A percentile compares a stretch with the other conserved stretches of the same genome.
Evolutionary conservation across 2,888 invertebrate species (phyloP).

Genomic region (Onchidella celtica): DNA sequence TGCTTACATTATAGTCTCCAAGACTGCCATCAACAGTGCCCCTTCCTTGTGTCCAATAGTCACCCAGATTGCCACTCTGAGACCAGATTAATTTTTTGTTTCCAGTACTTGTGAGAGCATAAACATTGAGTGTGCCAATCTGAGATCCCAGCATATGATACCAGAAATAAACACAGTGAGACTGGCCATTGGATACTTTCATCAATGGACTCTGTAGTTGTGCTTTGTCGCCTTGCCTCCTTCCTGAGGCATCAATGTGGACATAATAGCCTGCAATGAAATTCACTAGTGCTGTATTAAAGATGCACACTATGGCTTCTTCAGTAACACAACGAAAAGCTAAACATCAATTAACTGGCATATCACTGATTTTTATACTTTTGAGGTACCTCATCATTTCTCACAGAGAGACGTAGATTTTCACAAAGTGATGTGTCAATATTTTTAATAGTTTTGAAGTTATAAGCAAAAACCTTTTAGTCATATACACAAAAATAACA

Average conservation of each 20-base stretch:
- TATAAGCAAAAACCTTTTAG: too few species aligned
- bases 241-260: constrained; percentile 79
- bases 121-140: constrained; percentile 68
- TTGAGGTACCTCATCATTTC: too few species aligned
- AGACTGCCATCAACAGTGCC: constrained; percentile 48
- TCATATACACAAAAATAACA: too few species aligned
- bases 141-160: constrained; percentile 75
- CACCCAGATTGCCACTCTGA: constrained; percentile 54
- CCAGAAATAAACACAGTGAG: constrained; percentile 75
- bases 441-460: too few species aligned
- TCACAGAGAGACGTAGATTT: too few species aligned
- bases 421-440: too few species aligned
- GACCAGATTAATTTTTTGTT: constrained; percentile 47
- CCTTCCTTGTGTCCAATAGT: constrained; percentile 67
- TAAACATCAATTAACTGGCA: too few species aligned
- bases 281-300: not conserved
- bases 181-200: constrained; percentile 46
- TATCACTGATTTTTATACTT: too few species aligned
- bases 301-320: not conserved
- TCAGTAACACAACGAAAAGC: too few species aligned
- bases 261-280: constrained; percentile 67
- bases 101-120: constrained; percentile 61
- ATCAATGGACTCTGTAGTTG: constrained; percentile 70
- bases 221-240: constrained; percentile 83
- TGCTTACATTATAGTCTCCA: constrained; percentile 52